Conservation (phyloP, 2,113 vertebrate genomes). For the Meriones unguiculatus region DNA sequence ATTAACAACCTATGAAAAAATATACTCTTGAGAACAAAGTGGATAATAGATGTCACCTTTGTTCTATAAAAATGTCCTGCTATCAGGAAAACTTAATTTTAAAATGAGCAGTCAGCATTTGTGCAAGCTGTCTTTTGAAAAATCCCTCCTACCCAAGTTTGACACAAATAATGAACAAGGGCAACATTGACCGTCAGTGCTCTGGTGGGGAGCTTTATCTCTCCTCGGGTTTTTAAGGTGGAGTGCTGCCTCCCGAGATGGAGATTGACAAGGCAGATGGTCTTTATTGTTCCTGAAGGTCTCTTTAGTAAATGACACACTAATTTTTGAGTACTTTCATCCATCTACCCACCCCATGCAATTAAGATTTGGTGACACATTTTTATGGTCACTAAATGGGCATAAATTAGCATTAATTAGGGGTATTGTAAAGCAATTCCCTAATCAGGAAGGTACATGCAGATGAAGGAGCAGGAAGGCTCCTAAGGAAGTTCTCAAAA, state of each 20-base stretch:
- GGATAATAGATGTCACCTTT: slow-evolving; percentile 80
- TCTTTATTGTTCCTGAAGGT: slow-evolving; percentile 86
- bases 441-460: slow-evolving; percentile 69
- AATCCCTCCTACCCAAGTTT: slow-evolving; percentile 69
- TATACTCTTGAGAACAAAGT: slow-evolving; percentile 75
- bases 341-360: slow-evolving; percentile 83
- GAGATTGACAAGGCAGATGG: slow-evolving; percentile 83
- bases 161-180: slow-evolving; percentile 73
- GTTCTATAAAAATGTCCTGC: slow-evolving; percentile 81
- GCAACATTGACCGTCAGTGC: slow-evolving; percentile 71
- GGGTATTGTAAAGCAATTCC: slow-evolving; percentile 76
- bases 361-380: slow-evolving; percentile 86
- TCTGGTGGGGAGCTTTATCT: slow-evolving; percentile 79
- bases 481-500: slow-evolving; percentile 75
- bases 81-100: slow-evolving; percentile 80
- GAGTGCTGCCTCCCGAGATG: slow-evolving; percentile 66
- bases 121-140: slow-evolving; percentile 71
- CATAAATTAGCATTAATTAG: slow-evolving; percentile 84
- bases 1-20: slow-evolving; percentile 83
- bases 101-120: slow-evolving; percentile 78
- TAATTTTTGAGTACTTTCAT: slow-evolving; percentile 86
- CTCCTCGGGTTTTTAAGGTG: slow-evolving; percentile 79
- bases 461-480: slow-evolving; percentile 35
- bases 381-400: slow-evolving; percentile 85
- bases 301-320: slow-evolving; percentile 85